Percentiles rank a stretch among this genome's conserved stretches.
Conservation (phyloP, 2,888 invertebrate species). For the Suillia variegata region DNA sequence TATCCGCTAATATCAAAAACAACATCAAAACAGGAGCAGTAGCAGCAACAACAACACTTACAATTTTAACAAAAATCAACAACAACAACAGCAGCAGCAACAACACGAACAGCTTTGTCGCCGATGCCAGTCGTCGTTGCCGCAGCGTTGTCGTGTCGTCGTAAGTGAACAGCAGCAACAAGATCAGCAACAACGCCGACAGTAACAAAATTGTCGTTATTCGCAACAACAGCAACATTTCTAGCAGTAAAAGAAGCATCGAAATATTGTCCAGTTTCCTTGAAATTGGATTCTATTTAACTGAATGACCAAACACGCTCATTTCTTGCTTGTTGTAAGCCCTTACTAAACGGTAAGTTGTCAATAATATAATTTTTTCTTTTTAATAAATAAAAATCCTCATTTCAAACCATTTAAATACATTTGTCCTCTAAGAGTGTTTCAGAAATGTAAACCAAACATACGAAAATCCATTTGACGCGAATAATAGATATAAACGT, state of each 20-base stretch:
- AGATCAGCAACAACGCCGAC: background rate
- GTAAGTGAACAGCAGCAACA: background rate
- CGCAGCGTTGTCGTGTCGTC: no score
- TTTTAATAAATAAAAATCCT: no score
- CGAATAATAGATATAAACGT: no score
- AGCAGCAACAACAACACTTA: background rate
- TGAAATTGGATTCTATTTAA: constrained; percentile 1
- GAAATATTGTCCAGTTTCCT: background rate
- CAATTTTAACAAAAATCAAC: background rate
- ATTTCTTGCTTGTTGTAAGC: constrained; percentile 1
- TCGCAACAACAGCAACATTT: background rate
- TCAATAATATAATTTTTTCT: background rate
- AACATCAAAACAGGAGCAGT: background rate
- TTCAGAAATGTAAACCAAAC: no score
- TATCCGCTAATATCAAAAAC: background rate
- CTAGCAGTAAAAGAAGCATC: background rate
- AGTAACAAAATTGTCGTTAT: background rate
- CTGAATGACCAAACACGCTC: background rate
- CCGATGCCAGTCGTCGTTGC: background rate
- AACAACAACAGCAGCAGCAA: background rate
- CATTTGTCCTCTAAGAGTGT: no score
- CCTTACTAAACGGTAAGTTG: background rate
- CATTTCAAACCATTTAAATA: no score
- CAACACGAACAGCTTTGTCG: background rate
- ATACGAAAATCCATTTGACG: no score